Conservation (phyloP, 2,888 invertebrate genomes). For the Stratiomys singularior region DNA sequence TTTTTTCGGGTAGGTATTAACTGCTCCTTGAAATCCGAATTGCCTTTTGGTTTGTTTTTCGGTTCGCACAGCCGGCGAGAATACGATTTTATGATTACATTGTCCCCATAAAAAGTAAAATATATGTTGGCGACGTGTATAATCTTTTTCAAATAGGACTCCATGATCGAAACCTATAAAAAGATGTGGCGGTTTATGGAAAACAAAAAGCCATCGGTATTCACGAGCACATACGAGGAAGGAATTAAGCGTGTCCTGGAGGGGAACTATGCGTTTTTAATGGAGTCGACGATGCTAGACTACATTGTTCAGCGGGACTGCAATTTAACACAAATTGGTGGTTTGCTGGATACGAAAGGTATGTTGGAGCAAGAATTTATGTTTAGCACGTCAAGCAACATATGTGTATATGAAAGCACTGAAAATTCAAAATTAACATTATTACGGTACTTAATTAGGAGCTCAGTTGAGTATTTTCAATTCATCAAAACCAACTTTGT, state of each 20-base stretch:
- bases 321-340: constrained; percentile 88
- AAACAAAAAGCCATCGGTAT: constrained; percentile 74
- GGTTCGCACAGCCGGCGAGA: no score
- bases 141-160: constrained; percentile 71
- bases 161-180: constrained; percentile 81
- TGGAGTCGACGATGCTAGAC: constrained; percentile 90
- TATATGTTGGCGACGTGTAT: no score
- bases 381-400: no score
- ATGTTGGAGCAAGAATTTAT: no score
- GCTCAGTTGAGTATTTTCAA: no score
- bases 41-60: no score
- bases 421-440: no score
- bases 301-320: constrained; percentile 85
- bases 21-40: not conserved
- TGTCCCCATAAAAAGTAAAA: not conserved
- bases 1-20: constrained; percentile 78
- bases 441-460: no score
- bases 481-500: no score
- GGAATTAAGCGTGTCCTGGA: constrained; percentile 80
- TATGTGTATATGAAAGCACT: no score
- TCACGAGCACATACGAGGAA: constrained; percentile 78
- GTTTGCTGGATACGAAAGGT: constrained; percentile 83
- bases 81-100: not conserved
- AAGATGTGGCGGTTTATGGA: constrained; percentile 89
- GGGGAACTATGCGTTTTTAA: constrained; percentile 87